phyloP scores from a whole-genome alignment of 2,113 vertebrate species.

The Saccopteryx leptura region DNA sequence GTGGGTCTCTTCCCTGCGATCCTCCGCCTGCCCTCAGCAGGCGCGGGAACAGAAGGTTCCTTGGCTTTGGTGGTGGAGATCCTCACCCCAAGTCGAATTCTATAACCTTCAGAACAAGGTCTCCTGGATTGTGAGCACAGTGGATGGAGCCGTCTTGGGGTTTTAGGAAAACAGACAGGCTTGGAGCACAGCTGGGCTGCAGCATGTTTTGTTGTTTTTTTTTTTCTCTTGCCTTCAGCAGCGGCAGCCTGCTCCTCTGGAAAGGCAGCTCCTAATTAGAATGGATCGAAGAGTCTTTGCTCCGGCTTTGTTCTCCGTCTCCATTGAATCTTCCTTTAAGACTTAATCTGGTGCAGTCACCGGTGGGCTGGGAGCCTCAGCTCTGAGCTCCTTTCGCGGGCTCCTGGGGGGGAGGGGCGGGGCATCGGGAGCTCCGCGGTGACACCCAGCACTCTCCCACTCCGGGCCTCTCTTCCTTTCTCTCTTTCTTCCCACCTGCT shows the following conservation, averaged over 20 bases:
- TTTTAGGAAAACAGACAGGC: background rate
- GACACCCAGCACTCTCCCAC: background rate
- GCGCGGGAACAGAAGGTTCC: background rate
- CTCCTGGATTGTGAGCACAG: background rate
- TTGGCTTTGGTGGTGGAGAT: background rate
- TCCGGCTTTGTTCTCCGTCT: slow-evolving; percentile 76
- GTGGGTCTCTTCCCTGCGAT: background rate
- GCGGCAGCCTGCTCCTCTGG: slow-evolving; percentile 60
- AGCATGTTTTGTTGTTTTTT: background rate
- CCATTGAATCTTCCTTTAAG: slow-evolving; percentile 80
- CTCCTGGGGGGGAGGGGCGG: background rate
- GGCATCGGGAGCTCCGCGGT: fast-evolving
- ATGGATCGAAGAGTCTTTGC: slow-evolving; percentile 84
- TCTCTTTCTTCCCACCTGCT: background rate
- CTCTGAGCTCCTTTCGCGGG: background rate
- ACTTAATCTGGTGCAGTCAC: slow-evolving; percentile 75
- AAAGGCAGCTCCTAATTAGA: slow-evolving; percentile 86
- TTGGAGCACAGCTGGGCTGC: slow-evolving; percentile 39
- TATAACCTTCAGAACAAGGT: background rate
- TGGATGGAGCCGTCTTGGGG: background rate
- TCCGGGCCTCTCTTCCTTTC: background rate
- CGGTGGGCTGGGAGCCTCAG: background rate
- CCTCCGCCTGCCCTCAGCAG: background rate
- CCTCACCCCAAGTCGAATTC: background rate
- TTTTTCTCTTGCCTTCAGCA: background rate